Evolutionary conservation across 2,113 vertebrate genomes (phyloP).

Genomic region (Bungarus multicinctus): DNA sequence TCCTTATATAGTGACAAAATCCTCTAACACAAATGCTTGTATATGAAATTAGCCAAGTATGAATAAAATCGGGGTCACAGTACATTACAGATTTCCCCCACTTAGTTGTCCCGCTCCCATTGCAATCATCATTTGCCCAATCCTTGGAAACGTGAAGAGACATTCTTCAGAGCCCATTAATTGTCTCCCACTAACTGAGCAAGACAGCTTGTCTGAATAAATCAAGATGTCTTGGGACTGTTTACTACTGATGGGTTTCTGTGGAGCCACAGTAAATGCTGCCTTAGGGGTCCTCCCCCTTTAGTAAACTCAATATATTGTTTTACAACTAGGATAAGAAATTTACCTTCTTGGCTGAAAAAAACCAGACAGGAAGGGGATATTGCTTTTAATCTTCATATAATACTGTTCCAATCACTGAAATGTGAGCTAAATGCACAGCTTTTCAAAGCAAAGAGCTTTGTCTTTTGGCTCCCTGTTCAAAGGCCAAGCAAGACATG

Average conservation of each 20-base stretch:
- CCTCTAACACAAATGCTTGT: not conserved
- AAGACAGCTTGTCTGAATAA: not conserved
- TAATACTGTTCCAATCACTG: not conserved
- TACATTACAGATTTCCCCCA: not conserved
- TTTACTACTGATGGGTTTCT: not conserved
- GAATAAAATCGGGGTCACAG: not conserved
- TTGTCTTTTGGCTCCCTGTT: conserved; percentile 10
- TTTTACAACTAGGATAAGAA: not conserved
- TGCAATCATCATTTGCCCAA: not conserved
- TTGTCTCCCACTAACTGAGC: not conserved
- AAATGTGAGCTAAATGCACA: not conserved
- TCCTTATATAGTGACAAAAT: not conserved
- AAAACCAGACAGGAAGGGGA: not conserved
- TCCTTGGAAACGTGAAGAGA: conserved; percentile 5
- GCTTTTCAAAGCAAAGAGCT: conserved; percentile 12
- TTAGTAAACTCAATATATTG: not conserved
- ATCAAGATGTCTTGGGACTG: conserved; percentile 11
- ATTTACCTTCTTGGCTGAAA: not conserved
- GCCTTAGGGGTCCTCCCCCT: not conserved
- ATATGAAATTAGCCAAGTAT: not conserved
- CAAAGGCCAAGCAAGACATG: conserved; percentile 28
- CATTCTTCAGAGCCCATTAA: conserved; percentile 2
- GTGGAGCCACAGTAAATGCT: not conserved
- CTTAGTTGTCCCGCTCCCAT: not conserved
- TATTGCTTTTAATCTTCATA: not conserved